Conservation (phyloP, 2,797 vertebrate genomes). For the Epinephelus awoara region DNA sequence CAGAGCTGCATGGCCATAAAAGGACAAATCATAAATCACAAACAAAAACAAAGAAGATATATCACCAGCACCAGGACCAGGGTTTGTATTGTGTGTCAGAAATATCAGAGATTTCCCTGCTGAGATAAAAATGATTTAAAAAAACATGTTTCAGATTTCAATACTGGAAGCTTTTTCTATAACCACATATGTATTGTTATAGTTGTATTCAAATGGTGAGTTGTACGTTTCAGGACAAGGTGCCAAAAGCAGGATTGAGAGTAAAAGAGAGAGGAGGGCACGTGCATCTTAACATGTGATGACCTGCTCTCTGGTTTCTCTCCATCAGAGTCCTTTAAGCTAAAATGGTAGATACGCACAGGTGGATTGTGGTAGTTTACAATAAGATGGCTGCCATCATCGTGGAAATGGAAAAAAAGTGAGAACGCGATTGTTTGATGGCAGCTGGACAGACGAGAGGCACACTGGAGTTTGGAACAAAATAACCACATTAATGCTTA, state of each 20-base stretch:
- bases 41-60: conserved; percentile 3
- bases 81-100: background rate
- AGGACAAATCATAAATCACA: background rate
- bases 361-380: background rate
- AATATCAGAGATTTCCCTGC: background rate
- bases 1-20: background rate
- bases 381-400: conserved; percentile 10
- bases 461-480: background rate
- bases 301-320: background rate
- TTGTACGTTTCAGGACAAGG: background rate
- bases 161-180: background rate
- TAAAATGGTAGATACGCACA: conserved; percentile 12
- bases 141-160: no score
- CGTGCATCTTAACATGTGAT: background rate
- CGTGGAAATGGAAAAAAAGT: conserved; percentile 21
- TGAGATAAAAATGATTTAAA: no score
- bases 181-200: background rate
- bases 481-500: no score
- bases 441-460: background rate
- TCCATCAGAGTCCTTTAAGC: background rate
- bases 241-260: background rate
- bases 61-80: background rate
- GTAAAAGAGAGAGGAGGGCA: background rate
- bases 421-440: background rate
- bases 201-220: background rate